A percentile compares a stretch with the other conserved stretches of the same genome.
Evolutionary conservation across 1,140 invertebrate genomes (phyloP).

Genomic region (Macrosteles quadrilineatus): DNA sequence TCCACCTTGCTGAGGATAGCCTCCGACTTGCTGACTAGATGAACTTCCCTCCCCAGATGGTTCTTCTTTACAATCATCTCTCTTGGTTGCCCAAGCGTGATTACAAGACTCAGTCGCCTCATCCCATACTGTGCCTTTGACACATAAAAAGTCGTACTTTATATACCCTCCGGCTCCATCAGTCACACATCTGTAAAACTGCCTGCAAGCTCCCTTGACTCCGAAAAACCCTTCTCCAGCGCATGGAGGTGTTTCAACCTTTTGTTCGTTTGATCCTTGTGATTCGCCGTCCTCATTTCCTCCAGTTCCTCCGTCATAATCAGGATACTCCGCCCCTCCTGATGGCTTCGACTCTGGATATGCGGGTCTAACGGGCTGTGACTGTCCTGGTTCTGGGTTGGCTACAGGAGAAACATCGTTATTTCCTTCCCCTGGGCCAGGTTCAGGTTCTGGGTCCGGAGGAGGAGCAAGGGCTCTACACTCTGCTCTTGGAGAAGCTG

Average conservation of each 20-base stretch:
- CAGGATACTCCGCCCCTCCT: neutral
- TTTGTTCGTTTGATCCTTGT: neutral
- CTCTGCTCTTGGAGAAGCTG: constrained; percentile 59
- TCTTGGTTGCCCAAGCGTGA: constrained; percentile 57
- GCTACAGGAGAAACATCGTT: neutral
- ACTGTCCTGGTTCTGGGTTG: neutral
- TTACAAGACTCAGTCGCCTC: constrained; percentile 60
- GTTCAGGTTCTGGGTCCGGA: constrained; percentile 30
- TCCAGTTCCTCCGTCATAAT: neutral
- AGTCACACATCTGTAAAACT: constrained; percentile 68
- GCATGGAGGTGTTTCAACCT: constrained; percentile 33
- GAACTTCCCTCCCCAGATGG: neutral
- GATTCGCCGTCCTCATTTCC: neutral
- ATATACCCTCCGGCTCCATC: constrained; percentile 57
- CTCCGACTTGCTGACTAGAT: no score
- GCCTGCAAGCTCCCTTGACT: constrained; percentile 61
- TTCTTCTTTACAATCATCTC: constrained; percentile 38
- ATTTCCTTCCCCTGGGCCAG: neutral
- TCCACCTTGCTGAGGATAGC: no score
- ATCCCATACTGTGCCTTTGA: constrained; percentile 67
- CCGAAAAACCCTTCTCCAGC: constrained; percentile 58
- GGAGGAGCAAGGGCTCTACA: constrained; percentile 47
- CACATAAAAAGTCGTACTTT: constrained; percentile 64
- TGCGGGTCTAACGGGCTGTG: neutral
- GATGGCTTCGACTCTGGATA: no score